phyloP scores from a whole-genome alignment of 2,888 invertebrate species.

The Ophonus ardosiacus region DNA sequence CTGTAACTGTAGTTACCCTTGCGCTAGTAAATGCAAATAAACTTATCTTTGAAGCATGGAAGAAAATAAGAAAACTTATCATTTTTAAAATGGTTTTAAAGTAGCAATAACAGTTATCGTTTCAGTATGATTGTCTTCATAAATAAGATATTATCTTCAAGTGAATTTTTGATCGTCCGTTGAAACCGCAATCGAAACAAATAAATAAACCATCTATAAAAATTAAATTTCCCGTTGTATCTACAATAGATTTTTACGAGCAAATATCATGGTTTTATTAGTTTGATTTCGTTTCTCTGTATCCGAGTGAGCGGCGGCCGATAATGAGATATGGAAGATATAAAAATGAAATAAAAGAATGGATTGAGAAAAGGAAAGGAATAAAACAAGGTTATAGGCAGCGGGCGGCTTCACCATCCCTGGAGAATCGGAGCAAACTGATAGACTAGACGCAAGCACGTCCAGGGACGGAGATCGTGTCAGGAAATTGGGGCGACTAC shows the following conservation, averaged over 20 bases:
- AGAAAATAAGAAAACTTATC: too few species aligned
- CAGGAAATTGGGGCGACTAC: conserved; percentile 32
- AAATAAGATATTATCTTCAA: conserved; percentile 12
- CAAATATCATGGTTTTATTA: conserved; percentile 60
- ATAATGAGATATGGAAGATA: conserved; percentile 71
- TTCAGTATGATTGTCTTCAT: neutral
- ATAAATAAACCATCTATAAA: conserved; percentile 61
- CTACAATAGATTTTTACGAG: conserved; percentile 62
- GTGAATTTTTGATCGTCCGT: conserved; percentile 26
- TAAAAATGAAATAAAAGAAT: conserved; percentile 71
- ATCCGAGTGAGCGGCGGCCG: conserved; percentile 64
- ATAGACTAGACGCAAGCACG: conserved; percentile 64
- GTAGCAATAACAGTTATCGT: too few species aligned
- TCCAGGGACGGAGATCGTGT: conserved; percentile 64
- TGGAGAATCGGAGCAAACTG: conserved; percentile 66
- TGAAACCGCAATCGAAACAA: neutral
- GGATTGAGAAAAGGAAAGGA: conserved; percentile 68
- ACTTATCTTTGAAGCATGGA: too few species aligned
- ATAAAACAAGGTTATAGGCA: conserved; percentile 70
- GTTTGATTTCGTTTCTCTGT: conserved; percentile 55
- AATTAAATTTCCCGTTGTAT: conserved; percentile 60
- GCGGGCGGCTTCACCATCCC: conserved; percentile 66
- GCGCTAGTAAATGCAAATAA: too few species aligned
- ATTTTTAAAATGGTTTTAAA: too few species aligned
- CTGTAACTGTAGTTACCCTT: too few species aligned